Evolutionary conservation across 2,113 vertebrate species (phyloP), one percentile per base, ranked within the genome.

Genomic region (Sakesphorus luctuosus): DNA sequence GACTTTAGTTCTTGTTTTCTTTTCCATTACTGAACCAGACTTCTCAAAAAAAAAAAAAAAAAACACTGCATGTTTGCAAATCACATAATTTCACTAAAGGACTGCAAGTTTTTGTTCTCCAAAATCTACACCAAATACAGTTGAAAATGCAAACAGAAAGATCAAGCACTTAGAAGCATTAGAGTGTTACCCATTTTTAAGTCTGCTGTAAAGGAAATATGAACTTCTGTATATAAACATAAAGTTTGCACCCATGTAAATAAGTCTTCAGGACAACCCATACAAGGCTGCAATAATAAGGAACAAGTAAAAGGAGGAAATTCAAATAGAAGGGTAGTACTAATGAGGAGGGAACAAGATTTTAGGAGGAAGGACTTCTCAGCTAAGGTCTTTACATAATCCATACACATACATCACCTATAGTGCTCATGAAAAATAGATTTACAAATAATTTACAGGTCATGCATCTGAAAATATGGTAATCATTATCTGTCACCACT

Each of bases 1-100:
- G 84, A 87, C 43, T 93, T 91, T n/a, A 69, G 46, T 74, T 94
- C 85, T 58, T 91, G 40, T 92, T 92, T 94, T 88, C 40, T 91
- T 94, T 93, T 55, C 74, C 43, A 74, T 58, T 85, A 59, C 71
- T 91, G 66, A 89, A 83, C 33, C 26, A 88, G 35, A 31, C 6
- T 81, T 77, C 76, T 90, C 75, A 81, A 77, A 36, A 68, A 79
- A 87, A 68, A 40, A 40, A 13, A 43, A 43, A 13, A 71, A 38
- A 56, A n/a, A 52, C n/a, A 29, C 21, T 43, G 67, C 16, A 31
- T 76, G 5, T 93, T 94, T 94, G 65, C 68, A 83, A 62, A 67
- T 71, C 62, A 44, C 13, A 31, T 93, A 87, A 94, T 80, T 95
- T 88, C 75, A 93, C 65, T 52, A 81, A 38, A n/a, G 63, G 24